phyloP scores from a whole-genome alignment of 1,140 invertebrate species.

The Ectropis grisescens region DNA sequence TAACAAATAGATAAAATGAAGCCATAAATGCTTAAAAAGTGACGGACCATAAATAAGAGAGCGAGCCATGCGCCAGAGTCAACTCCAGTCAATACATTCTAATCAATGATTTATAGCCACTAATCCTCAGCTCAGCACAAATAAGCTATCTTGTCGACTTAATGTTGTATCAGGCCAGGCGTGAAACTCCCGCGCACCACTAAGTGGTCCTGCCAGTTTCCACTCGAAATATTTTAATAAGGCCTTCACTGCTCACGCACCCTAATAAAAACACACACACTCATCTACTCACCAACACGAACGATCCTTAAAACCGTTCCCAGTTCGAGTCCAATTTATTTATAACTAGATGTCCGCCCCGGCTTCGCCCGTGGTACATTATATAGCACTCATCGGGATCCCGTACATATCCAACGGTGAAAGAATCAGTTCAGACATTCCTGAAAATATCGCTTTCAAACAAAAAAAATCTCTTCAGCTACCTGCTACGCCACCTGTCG shows the following conservation, averaged over 20 bases:
- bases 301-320: slow-evolving; percentile 35
- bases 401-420: no score
- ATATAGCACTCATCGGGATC: no score
- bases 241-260: slow-evolving; percentile 62
- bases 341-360: no score
- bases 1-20: slow-evolving; percentile 39
- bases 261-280: slow-evolving; percentile 65
- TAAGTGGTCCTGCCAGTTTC: slow-evolving; percentile 70
- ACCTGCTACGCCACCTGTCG: no score
- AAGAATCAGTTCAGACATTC: no score
- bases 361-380: no score
- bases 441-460: no score
- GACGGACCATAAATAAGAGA: slow-evolving; percentile 50
- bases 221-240: slow-evolving; percentile 71
- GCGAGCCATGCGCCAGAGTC: slow-evolving; percentile 42
- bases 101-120: slow-evolving; percentile 68
- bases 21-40: slow-evolving; percentile 50
- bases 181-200: slow-evolving; percentile 67
- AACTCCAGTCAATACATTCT: slow-evolving; percentile 67
- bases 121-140: slow-evolving; percentile 67
- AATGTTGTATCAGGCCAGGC: slow-evolving; percentile 66
- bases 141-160: slow-evolving; percentile 69
- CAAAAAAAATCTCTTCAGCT: no score
- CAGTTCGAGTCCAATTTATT: slow-evolving; percentile 45
- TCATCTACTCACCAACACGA: slow-evolving; percentile 42